Conservation (phyloP, 2,113 vertebrate species). For the Nesogale talazaci region DNA sequence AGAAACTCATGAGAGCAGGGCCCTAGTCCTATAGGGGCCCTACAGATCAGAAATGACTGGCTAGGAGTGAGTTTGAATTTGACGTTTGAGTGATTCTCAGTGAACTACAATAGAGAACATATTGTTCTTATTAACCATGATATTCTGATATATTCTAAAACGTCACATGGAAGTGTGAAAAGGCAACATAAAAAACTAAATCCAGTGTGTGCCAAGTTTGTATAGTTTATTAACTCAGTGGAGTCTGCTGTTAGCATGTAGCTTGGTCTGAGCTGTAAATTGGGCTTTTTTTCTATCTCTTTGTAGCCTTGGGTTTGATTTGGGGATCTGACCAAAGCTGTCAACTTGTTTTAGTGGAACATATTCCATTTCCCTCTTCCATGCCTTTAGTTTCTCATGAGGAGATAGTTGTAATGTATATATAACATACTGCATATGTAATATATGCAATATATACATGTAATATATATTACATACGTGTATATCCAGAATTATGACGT, state of each 20-base stretch:
- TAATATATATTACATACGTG: slow-evolving; percentile 39
- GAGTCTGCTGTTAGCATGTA: slow-evolving; percentile 41
- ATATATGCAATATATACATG: no score
- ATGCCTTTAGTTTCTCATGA: slow-evolving; percentile 61
- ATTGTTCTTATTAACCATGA: slow-evolving; percentile 20
- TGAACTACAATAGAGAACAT: background rate
- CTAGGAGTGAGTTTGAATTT: no score
- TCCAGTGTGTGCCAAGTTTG: slow-evolving; percentile 38
- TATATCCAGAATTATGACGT: slow-evolving; percentile 37
- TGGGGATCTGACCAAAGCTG: slow-evolving; percentile 63
- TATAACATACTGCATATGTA: no score
- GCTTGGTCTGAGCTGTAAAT: slow-evolving; percentile 31
- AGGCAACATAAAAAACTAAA: slow-evolving; percentile 57
- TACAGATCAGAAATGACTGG: no score
- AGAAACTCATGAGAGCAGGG: no score
- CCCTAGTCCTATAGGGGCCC: no score
- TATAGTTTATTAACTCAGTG: slow-evolving; percentile 50
- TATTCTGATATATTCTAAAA: slow-evolving; percentile 64
- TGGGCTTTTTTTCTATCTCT: slow-evolving; percentile 69
- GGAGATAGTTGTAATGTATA: slow-evolving; percentile 68
- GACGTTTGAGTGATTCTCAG: no score
- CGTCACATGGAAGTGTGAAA: slow-evolving; percentile 48
- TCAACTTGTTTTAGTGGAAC: slow-evolving; percentile 72
- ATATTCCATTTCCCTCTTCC: slow-evolving; percentile 56
- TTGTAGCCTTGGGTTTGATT: slow-evolving; percentile 39